These are phyloP conservation scores for Diorhabda elongata DNA, from an alignment of 1,140 invertebrate genomes.

Conservation along the genomic window DNA sequence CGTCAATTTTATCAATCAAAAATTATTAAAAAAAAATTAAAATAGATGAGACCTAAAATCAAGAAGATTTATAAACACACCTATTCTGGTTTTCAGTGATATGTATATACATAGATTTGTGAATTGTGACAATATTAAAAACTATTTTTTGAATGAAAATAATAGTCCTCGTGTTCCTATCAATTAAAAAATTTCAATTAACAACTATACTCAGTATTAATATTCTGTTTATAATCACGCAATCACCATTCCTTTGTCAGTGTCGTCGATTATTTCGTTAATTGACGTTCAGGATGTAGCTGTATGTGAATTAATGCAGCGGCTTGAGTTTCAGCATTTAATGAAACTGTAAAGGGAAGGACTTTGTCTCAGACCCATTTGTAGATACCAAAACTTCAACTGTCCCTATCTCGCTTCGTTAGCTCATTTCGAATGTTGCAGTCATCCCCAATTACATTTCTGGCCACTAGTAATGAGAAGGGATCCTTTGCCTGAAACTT, in stretches of 20 bases:
- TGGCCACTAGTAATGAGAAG: slow-evolving; percentile 3
- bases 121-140: no score
- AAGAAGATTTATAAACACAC: no score
- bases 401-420: slow-evolving; percentile 8
- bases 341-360: neutral
- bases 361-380: slow-evolving; percentile 4
- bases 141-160: no score
- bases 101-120: no score
- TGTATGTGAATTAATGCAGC: neutral
- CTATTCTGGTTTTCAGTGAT: no score
- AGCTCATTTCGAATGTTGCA: slow-evolving; percentile 9
- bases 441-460: slow-evolving; percentile 8
- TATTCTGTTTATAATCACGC: neutral
- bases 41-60: no score
- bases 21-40: no score
- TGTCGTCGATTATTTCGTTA: neutral
- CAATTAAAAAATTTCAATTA: no score
- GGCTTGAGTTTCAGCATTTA: neutral
- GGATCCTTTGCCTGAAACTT: slow-evolving; percentile 4
- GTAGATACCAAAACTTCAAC: slow-evolving; percentile 5
- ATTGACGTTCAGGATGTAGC: neutral
- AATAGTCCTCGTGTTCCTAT: no score
- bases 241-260: neutral
- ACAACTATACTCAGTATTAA: no score
- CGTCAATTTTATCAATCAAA: no score